Base-by-base conservation (phyloP, 2,888 invertebrate species). In the Andrena praecox region DNA sequence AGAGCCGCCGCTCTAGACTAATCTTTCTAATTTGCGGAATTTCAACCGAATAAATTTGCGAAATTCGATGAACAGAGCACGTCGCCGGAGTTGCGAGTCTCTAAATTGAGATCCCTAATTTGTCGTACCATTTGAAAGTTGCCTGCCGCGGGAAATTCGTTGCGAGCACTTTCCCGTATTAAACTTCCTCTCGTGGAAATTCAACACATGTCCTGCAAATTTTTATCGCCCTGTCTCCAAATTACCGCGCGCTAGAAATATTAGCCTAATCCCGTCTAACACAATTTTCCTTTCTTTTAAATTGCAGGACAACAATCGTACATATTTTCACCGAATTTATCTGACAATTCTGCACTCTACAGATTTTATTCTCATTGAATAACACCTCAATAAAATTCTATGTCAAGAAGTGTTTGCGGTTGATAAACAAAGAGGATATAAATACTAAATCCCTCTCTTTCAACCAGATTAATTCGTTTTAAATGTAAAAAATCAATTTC, bases 61-160 rank as follows among this genome's bases (percentile, higher is more conserved):
- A 71, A 64, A 60, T 24, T 20, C 35, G 10, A 10, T 3, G 63
- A 48, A 63, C 63, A 50, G 27, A 33, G 20, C 24, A 52, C 16
- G 12, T 42, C 29, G 56, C 0, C 12, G 33, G 5, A 69, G 54
- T 48, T 20, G 35, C 59, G 24, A 31, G 52, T 77, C 52, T 54
- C 60, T 66, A 78, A 78, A 78, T 80, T 80, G 78, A 78, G 60
- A 66, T 66, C 31, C 60, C 71, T 72, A 78, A 80, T 80, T 80
- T 31, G 78, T 77, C 42, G 16, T n/a, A 52, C 60, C 16, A 54
- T 64, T 80, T 78, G 59, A 78, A 80, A 67, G 66, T 78, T 80
- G 59, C 6, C 71, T 33, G 60, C 50, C 10, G n/a, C 78, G 59
- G 70, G 52, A 78, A 80, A 78, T 80, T 80, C 66, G 71, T 24